These are phyloP conservation scores for Monochamus alternatus DNA, from an alignment of 2,888 invertebrate species.

Conservation along the genomic window DNA sequence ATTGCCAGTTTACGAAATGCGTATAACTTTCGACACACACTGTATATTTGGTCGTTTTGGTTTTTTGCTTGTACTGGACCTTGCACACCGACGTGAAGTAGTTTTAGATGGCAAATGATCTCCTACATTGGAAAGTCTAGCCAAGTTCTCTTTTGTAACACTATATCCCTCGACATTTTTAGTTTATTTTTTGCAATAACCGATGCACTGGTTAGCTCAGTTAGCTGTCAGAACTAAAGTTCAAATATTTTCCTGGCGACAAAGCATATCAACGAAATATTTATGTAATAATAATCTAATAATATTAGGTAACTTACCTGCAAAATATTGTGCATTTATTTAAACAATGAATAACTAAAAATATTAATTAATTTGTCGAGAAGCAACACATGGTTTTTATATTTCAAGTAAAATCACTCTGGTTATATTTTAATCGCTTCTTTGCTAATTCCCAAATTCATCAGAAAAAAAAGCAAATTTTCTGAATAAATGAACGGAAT, in stretches of 20 bases:
- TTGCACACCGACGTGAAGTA: constrained; percentile 1
- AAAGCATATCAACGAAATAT: background rate
- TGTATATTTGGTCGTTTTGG: background rate
- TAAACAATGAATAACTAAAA: background rate
- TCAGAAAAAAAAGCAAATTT: no score
- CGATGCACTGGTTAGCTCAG: background rate
- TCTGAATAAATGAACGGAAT: no score
- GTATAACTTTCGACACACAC: no score
- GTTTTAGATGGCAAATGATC: background rate
- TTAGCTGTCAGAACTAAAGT: background rate
- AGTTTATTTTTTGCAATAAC: constrained; percentile 10
- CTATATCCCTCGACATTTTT: background rate
- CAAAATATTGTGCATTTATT: background rate
- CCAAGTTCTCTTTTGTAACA: background rate
- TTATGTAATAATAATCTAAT: background rate
- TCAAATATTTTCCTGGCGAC: background rate
- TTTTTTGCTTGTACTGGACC: background rate
- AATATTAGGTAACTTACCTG: background rate
- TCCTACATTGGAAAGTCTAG: constrained; percentile 5
- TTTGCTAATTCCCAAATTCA: background rate
- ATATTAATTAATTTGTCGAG: background rate
- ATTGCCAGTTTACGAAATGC: no score
- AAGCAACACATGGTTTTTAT: background rate
- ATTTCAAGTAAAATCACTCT: background rate
- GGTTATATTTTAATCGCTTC: background rate